Percentiles rank a stretch among this genome's conserved stretches.
Evolutionary conservation across 2,888 invertebrate species (phyloP).

Genomic region (Hirtodrosophila histrioides): DNA sequence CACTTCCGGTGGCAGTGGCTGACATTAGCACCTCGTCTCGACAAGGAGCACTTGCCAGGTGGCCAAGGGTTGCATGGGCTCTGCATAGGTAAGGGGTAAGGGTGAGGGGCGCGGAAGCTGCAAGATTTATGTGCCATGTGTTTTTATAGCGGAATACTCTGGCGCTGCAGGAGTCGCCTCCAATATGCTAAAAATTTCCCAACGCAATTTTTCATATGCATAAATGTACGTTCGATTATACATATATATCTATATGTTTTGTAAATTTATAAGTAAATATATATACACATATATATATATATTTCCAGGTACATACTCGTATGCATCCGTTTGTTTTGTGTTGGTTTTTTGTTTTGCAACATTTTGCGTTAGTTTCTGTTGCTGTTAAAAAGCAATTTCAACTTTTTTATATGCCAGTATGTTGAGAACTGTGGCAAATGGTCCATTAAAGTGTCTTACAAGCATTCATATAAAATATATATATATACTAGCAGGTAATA

Average conservation of each 20-base stretch:
- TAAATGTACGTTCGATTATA: constrained; percentile 48
- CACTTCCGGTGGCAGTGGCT: constrained; percentile 62
- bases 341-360: constrained; percentile 32
- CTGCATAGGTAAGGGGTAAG: not conserved
- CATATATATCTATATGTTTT: not conserved
- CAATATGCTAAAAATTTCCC: constrained; percentile 73
- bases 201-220: constrained; percentile 65
- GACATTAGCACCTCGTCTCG: constrained; percentile 74
- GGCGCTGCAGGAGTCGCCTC: constrained; percentile 38
- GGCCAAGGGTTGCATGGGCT: constrained; percentile 27
- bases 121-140: constrained; percentile 74
- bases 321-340: constrained; percentile 5
- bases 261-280: not conserved
- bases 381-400: constrained; percentile 55
- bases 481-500: no score
- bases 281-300: no score
- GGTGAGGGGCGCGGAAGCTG: constrained; percentile 17
- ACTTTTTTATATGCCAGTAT: constrained; percentile 46
- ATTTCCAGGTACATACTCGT: not conserved
- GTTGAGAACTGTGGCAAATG: not conserved
- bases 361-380: constrained; percentile 31
- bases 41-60: constrained; percentile 51
- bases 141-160: constrained; percentile 49
- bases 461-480: not conserved
- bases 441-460: not conserved